Base-by-base conservation (phyloP, 2,113 vertebrate species). In the Romanogobio albipinnatus region DNA sequence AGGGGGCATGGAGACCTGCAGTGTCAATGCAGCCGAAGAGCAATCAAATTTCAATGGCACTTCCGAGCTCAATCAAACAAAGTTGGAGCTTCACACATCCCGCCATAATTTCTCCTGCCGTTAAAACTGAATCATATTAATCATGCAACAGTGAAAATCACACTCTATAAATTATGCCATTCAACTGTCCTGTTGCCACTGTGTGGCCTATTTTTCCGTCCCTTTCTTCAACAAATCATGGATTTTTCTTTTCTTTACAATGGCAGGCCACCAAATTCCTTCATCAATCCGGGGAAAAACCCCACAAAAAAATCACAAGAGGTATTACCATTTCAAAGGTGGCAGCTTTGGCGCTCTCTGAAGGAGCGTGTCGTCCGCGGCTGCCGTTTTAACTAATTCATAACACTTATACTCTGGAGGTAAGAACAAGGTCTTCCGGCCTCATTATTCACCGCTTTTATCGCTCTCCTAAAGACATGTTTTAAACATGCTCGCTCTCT, bases 391-490 rank as follows among this genome's bases (percentile, higher is more conserved):
- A 81, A 90, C 87, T 91, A 91, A 91, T 91, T 90, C 81, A 90
- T 90, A 84, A 84, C 89, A 86, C 88, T 91, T 88, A 90, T 89
- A 86, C 93, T 93, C 93, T 90, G 90, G 94, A 94, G 94, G 92
- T 92, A 90, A 88, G 92, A 92, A 90, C 90, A 75, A 91, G 92
- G 90, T 91, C 91, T 93, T 93, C 92, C 51, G 89, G 90, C 73
- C 90, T 94, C 92, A 94, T 95, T 95, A 94, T 90, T 53, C 75
- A 0, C 4, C 5, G 82, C 93, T 94, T 94, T 94, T 92, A 95
- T 95, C 93, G 91, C 86, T 29, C 81, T 75, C 47, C 83, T 73
- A 4, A 92, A 90, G 93, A 93, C 92, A 92, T 92, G 92, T 93
- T 92, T 93, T 88, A 92, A 92, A 92, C 92, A 92, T 87, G 91